Evolutionary conservation across 2,888 invertebrate genomes (phyloP), one percentile per base, ranked within the genome.

Genomic region (Pseudeuparius sepicola): DNA sequence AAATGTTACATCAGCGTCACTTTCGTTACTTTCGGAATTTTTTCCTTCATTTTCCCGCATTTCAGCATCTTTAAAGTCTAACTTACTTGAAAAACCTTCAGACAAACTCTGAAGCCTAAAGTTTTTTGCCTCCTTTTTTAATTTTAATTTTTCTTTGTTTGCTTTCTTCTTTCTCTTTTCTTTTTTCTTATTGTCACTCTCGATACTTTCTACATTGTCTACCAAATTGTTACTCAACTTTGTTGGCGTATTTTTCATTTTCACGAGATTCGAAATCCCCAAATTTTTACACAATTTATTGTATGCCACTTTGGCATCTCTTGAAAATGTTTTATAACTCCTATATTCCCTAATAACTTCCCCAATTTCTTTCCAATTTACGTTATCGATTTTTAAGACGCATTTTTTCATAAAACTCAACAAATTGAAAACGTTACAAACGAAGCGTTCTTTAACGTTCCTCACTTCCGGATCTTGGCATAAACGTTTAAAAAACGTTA

Each of bases 401-500:
- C 65, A 64, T 41, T 57, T 55, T 58, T 65, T 68, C 18, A 75
- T 65, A 4, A 59, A 57, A 25, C 65, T 65, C 17, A 78, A 58
- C 31, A 77, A 51, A 41, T 65, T 68, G 46, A 70, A 70, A 12
- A 78, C 51, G 28, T 66, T 58, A 17, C 59, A 58, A 34, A 73
- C 57, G 51, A 72, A 78, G 52, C 72, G 72, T 45, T 74, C 72
- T 51, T 68, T 72, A 1, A 70, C 63, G 42, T 61, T 55, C 34
- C 61, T 63, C 27, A 61, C 59, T 14, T 44, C 49, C 4, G 51
- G 43, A 41, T 61, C 55, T 4, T 61, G 52, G 14, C 50, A 50
- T 29, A 61, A 45, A 16, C 45, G 46, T 31, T 53, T 54, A 9
- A 75, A 58, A 13, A 65, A 55, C 14, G 57, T 55, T 26, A 59